Conservation (phyloP, 1,140 invertebrate species). For the Stratiolaelaps scimitus region DNA sequence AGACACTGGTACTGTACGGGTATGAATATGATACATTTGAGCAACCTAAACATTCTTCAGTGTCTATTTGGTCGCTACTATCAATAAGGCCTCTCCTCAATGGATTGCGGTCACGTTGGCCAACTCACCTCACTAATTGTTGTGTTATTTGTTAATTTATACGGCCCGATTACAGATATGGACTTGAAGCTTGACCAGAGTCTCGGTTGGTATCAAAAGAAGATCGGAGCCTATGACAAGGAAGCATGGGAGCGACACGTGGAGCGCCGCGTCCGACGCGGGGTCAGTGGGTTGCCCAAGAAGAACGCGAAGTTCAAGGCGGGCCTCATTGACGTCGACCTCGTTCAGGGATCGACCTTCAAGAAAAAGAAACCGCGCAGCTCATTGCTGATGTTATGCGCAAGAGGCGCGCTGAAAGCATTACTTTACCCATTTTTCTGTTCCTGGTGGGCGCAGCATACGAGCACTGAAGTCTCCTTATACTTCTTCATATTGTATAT, state of each 20-base stretch:
- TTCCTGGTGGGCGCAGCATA: slow-evolving; percentile 77
- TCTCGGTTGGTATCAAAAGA: slow-evolving; percentile 35
- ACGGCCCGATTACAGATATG: neutral
- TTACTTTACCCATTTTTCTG: slow-evolving; percentile 66
- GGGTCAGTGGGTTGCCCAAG: slow-evolving; percentile 68
- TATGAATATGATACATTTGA: too few species aligned
- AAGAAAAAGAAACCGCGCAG: slow-evolving; percentile 43
- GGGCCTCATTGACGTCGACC: slow-evolving; percentile 85
- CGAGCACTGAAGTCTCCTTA: slow-evolving; percentile 56
- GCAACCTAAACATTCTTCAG: too few species aligned
- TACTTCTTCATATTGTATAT: slow-evolving; percentile 61
- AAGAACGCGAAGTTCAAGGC: slow-evolving; percentile 74
- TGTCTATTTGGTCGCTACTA: too few species aligned
- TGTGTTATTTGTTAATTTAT: too few species aligned
- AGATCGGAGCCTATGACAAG: slow-evolving; percentile 86
- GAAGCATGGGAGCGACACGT: slow-evolving; percentile 89
- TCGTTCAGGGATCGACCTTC: slow-evolving; percentile 58
- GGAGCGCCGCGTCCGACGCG: slow-evolving; percentile 70
- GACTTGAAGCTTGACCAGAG: slow-evolving; percentile 26
- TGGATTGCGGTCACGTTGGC: too few species aligned
- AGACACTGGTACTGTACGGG: too few species aligned
- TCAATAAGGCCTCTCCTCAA: too few species aligned
- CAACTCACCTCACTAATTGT: too few species aligned
- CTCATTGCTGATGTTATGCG: slow-evolving; percentile 21
- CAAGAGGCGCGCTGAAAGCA: slow-evolving; percentile 47